Percentiles rank a stretch among this genome's conserved stretches.
Evolutionary conservation across 2,113 vertebrate genomes (phyloP).

Genomic region (Athene cunicularia): DNA sequence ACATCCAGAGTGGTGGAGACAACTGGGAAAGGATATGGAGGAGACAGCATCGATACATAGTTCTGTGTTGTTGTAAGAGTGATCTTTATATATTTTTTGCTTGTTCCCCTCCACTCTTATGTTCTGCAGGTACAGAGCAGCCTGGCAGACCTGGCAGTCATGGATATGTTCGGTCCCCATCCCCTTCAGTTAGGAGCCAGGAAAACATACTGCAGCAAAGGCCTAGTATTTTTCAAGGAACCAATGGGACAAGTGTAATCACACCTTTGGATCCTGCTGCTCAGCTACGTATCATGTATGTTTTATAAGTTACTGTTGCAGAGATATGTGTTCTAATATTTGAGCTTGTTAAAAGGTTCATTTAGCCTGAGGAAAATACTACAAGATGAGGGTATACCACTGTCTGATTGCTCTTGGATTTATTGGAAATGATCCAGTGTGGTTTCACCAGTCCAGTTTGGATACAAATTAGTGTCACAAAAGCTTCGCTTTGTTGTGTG

Average conservation of each 20-base stretch:
- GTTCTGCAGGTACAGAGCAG: conserved; percentile 80
- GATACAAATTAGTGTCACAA: background rate
- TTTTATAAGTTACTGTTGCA: background rate
- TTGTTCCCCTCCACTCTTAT: background rate
- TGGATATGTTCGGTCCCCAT: conserved; percentile 89
- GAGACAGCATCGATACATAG: background rate
- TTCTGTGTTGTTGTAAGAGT: background rate
- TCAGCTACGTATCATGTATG: conserved; percentile 89
- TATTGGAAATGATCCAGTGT: background rate
- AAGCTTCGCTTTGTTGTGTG: background rate
- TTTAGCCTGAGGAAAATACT: background rate
- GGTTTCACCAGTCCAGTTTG: background rate
- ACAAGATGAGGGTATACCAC: background rate
- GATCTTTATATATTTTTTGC: background rate
- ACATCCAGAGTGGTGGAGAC: background rate
- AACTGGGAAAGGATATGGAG: background rate
- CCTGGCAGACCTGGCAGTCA: conserved; percentile 89
- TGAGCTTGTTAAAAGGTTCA: background rate
- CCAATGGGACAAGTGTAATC: conserved; percentile 94
- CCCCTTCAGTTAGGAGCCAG: conserved; percentile 89
- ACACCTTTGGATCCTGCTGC: conserved; percentile 85
- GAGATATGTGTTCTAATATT: background rate
- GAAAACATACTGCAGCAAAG: conserved; percentile 91
- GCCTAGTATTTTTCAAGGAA: conserved; percentile 96
- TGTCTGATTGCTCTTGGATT: background rate